Base-by-base conservation (phyloP, 1,140 invertebrate species). In the Drosophila sp. region DNA sequence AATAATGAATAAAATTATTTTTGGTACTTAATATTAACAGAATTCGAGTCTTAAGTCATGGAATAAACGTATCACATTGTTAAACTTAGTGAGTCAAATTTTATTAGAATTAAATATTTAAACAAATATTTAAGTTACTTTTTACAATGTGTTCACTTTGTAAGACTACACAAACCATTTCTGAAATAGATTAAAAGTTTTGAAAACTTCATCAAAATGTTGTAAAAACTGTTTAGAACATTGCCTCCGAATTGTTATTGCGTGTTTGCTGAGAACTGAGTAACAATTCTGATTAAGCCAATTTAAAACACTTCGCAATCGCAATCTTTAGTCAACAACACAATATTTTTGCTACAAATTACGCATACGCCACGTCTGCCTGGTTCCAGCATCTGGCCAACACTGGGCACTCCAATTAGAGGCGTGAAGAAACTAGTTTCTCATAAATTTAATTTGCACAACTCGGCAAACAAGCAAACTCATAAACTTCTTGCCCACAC, bases 361-460 rank as follows among this genome's bases (percentile, higher is more conserved):
- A 56, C 63, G 38, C 48, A 70, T 77, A 54, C 78, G 66, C 51
- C 51, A 36, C 29, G 46, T 48, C 11, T 27, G 46, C 59, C 45
- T n/a, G 18, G 14, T 14, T 14, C 34, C 16, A 54, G 43, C 48
- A 34, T 14, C 27, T 11, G 18, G 29, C 18, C 34, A 36, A 9
- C 40, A 5, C 21, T 45, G 18, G 73, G 65, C 78, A 78, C 78
- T 86, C 74, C 78, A 86, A 87, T 87, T 86, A 81, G 70, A 87
- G 82, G 81, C 81, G 82, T 76, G 74, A 86, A 64, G 73, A 78
- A 86, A 77, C 76, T 78, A 63, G 62, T 73, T 80, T 81, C 78
- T 64, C 81, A 80, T 86, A 86, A 86, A 86, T 86, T 86, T 75
- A 87, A 86, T 86, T 86, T 86, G 78, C 82, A 78, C 82, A 87